These are phyloP conservation scores for Steromphala cineraria DNA, from an alignment of 2,888 invertebrate species.

Conservation along the genomic window DNA sequence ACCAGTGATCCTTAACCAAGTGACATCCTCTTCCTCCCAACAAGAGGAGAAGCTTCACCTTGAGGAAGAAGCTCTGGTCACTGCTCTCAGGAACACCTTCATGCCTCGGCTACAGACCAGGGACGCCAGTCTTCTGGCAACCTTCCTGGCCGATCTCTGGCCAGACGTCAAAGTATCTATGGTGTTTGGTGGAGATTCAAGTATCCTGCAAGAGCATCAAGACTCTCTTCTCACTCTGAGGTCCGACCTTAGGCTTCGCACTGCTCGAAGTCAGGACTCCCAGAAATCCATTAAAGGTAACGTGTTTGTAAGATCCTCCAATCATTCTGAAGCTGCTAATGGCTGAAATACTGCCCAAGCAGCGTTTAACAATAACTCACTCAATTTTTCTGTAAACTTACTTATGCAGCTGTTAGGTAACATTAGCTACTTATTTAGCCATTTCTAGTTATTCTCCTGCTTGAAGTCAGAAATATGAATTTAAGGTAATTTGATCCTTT, in stretches of 20 bases:
- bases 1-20: background rate
- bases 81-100: constrained; percentile 68
- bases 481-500: too few species aligned
- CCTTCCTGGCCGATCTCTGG: constrained; percentile 68
- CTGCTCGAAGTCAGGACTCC: constrained; percentile 58
- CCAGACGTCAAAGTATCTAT: constrained; percentile 65
- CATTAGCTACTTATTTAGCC: too few species aligned
- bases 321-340: too few species aligned
- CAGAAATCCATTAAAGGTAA: constrained; percentile 64
- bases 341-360: too few species aligned
- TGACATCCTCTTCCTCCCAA: constrained; percentile 19
- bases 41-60: constrained; percentile 42
- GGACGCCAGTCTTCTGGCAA: constrained; percentile 68
- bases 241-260: constrained; percentile 42
- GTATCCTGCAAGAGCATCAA: constrained; percentile 41
- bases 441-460: too few species aligned
- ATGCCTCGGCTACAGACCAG: constrained; percentile 67
- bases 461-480: too few species aligned
- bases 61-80: constrained; percentile 67
- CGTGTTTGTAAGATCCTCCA: background rate
- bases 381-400: too few species aligned
- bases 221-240: constrained; percentile 39
- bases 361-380: too few species aligned
- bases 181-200: constrained; percentile 62
- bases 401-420: too few species aligned